Evolutionary conservation across 2,797 vertebrate genomes (phyloP), one percentile per base, ranked within the genome.

Genomic region (Microhierax caerulescens): DNA sequence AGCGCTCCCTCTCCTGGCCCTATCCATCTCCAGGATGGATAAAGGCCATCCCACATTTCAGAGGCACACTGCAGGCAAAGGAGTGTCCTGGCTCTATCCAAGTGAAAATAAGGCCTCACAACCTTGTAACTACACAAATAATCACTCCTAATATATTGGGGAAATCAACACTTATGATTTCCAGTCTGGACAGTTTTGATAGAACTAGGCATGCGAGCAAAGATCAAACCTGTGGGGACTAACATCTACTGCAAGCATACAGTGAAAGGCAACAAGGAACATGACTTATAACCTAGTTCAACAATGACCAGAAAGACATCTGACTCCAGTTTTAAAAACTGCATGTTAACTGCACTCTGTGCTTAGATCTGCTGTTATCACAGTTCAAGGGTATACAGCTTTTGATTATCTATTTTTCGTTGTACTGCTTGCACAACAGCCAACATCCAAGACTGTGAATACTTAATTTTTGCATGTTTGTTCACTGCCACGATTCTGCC

Each of bases 1-100:
- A 67, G 28, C 41, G 34, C 18, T 54, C 18, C 36, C 25, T 11
- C 19, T 73, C 11, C 39, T 34, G 25, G 7, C 7, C 53, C 27
- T 15, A 14, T 28, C 63, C 25, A 22, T 9, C 37, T 41, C 28
- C 50, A 83, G 34, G 37, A 57, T 0, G 2, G 27, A 37, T 3
- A 68, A 84, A 84, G 65, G 32, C 34, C 45, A 73, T 5, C 10
- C 10, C 43, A 8, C 20, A 7, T 11, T 45, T 22, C 51, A 83
- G 30, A 56, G 16, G 18, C 27, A 63, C n/a, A 6, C 10, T 63
- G n/a, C 37, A 60, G 43, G 24, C 22, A 59, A 13, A 70, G 3
- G 45, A 22, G n/a, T 2, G 15, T 17, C 59, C 73, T 68, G 20
- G 1, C 12, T 39, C 25, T 1, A 23, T 9, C 10, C 2, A 5